Percentiles rank a stretch among this genome's conserved stretches.
Evolutionary conservation across 1,140 invertebrate genomes (phyloP).

Genomic region (Gerris buenoi): DNA sequence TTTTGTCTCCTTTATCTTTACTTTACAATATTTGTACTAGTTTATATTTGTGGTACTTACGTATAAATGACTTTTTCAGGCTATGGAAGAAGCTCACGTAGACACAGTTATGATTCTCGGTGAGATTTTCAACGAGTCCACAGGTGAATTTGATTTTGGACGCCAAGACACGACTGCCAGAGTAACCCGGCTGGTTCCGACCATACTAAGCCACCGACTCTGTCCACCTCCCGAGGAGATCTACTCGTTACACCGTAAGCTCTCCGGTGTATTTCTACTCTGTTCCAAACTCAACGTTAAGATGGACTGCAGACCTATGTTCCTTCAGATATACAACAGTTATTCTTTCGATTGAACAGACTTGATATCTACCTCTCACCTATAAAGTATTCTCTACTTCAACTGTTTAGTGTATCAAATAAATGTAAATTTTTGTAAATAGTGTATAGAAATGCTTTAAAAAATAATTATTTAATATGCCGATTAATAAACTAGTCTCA

Average conservation of each 20-base stretch:
- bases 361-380: too few species aligned
- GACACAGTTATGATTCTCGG: conserved; percentile 91
- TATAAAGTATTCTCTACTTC: too few species aligned
- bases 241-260: conserved; percentile 93
- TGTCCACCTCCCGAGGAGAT: conserved; percentile 97
- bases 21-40: too few species aligned
- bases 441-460: neutral
- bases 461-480: neutral
- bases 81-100: conserved; percentile 88
- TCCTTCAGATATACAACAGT: conserved; percentile 59
- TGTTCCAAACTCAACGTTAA: conserved; percentile 79
- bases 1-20: too few species aligned
- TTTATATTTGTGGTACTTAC: too few species aligned
- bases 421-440: neutral
- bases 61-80: too few species aligned
- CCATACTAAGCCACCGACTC: conserved; percentile 83
- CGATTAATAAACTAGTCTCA: too few species aligned
- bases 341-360: conserved; percentile 31
- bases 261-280: conserved; percentile 90
- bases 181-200: conserved; percentile 74
- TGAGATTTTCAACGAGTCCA: conserved; percentile 65
- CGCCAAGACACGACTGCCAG: conserved; percentile 59
- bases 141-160: conserved; percentile 74
- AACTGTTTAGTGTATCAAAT: neutral
- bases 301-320: conserved; percentile 74